Conservation (phyloP, 2,888 invertebrate genomes). For the Drosophila setosimentum region DNA sequence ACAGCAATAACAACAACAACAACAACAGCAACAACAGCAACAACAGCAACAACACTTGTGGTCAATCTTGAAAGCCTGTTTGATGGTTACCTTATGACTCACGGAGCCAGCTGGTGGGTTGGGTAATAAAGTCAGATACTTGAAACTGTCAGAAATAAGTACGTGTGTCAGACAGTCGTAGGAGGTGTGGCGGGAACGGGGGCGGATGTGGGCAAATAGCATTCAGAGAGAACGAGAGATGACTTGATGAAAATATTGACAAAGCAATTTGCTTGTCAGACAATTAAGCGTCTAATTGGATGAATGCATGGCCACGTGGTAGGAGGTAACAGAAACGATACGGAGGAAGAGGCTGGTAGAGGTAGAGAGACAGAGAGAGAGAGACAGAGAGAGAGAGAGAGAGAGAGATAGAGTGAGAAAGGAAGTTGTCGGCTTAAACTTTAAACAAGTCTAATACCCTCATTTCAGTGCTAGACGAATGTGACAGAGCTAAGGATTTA, state of each 20-base stretch:
- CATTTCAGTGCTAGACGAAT: constrained; percentile 1
- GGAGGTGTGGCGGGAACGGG: not conserved
- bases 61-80: constrained; percentile 78
- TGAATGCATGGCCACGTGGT: constrained; percentile 68
- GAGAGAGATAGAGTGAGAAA: constrained; percentile 5
- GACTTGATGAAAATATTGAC: constrained; percentile 79
- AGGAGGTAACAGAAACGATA: not conserved
- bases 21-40: constrained; percentile 24
- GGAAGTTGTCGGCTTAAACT: constrained; percentile 62
- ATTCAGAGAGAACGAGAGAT: constrained; percentile 38
- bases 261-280: constrained; percentile 81
- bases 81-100: constrained; percentile 64
- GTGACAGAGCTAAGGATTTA: constrained; percentile 44
- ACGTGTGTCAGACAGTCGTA: constrained; percentile 36
- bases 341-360: not conserved
- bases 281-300: constrained; percentile 81
- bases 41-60: constrained; percentile 63
- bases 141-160: constrained; percentile 71
- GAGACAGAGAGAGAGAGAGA: not conserved
- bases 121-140: constrained; percentile 73
- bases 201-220: not conserved
- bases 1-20: constrained; percentile 45
- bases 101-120: constrained; percentile 22
- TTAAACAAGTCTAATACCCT: constrained; percentile 37
- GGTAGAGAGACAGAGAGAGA: not conserved